Base-by-base conservation (phyloP, 2,888 invertebrate genomes). In the Apamea crenata region DNA sequence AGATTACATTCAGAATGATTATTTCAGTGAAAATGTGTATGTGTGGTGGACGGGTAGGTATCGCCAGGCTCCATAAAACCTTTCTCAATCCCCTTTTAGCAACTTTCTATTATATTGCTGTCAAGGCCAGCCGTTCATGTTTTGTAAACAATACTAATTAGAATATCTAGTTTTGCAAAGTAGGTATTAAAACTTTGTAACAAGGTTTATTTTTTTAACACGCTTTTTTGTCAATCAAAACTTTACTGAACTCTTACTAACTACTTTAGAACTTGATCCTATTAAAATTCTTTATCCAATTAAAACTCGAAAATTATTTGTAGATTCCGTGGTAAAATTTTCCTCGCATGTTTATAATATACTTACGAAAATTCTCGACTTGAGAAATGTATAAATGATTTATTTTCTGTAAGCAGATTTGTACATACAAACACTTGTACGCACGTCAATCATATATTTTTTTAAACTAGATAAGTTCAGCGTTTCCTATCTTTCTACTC, bases 241-340 rank as follows among this genome's bases (percentile, higher is more conserved):
- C 56, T 76, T 76, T 25, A 53, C 53, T 78, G 47, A 74, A 40
- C 63, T 68, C 21, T 66, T 68, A 18, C 2, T 21, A 16, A 40
- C 44, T 21, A 36, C 73, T 63, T 82, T 67, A 75, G 18, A 74
- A 78, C 18, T 83, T 68, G 25, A 61, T 79, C 67, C 47, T 59
- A 75, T 75, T 73, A 67, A 79, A 86, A 81, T 80, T 71, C 21
- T 75, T 80, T 36, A 77, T 82, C 74, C 66, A 81, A 74, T 78
- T 83, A 83, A 81, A 83, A 87, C 44, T 85, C 50, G 40, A 77
- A 75, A 78, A 87, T 79, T 76, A 81, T 75, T 80, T 77, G 63
- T 14, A 36, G 56, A 68, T 80, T 56, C 14, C 53, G 36, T 40
- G n/a, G n/a, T 1, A 53, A 66, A 16, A 36, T 47, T 65, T 84